These are phyloP conservation scores for Drosophila nigromelanica DNA, from an alignment of 1,140 invertebrate species.

Conservation along the genomic window DNA sequence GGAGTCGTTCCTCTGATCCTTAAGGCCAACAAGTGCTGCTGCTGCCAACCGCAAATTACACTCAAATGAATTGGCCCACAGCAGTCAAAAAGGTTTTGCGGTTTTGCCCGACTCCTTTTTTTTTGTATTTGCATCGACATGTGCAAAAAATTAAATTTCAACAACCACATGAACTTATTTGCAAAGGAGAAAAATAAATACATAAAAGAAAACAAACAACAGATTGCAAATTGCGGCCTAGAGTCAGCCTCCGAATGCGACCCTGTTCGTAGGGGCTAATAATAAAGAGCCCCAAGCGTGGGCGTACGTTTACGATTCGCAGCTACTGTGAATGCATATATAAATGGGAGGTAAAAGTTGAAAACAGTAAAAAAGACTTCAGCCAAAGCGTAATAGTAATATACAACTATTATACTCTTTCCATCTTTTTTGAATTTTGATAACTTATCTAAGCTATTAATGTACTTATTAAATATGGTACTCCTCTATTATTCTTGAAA, in stretches of 20 bases:
- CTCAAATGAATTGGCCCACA: slow-evolving; percentile 71
- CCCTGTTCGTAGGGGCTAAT: slow-evolving; percentile 16
- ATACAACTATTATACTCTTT: too few species aligned
- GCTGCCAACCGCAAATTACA: slow-evolving; percentile 69
- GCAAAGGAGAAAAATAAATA: slow-evolving; percentile 7
- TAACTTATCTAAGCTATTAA: too few species aligned
- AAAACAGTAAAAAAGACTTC: too few species aligned
- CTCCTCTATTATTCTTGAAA: too few species aligned
- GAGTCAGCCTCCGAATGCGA: not conserved
- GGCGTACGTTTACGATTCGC: not conserved
- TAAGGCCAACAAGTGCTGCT: slow-evolving; percentile 58
- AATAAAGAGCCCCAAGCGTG: not conserved
- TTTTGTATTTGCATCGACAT: slow-evolving; percentile 14
- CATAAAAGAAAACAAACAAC: slow-evolving; percentile 36
- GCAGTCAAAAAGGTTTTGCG: slow-evolving; percentile 62
- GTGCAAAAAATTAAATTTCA: slow-evolving; percentile 21
- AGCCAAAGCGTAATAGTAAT: too few species aligned
- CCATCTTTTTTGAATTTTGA: too few species aligned
- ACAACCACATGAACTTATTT: slow-evolving; percentile 43
- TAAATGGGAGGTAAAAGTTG: not conserved
- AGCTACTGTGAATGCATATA: not conserved
- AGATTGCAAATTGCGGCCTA: slow-evolving; percentile 66
- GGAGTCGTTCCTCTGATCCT: slow-evolving; percentile 63
- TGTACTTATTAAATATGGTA: too few species aligned
- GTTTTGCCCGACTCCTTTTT: slow-evolving; percentile 34